These are phyloP conservation scores for Alcedo atthis DNA, from an alignment of 2,797 vertebrate species.

Conservation along the genomic window DNA sequence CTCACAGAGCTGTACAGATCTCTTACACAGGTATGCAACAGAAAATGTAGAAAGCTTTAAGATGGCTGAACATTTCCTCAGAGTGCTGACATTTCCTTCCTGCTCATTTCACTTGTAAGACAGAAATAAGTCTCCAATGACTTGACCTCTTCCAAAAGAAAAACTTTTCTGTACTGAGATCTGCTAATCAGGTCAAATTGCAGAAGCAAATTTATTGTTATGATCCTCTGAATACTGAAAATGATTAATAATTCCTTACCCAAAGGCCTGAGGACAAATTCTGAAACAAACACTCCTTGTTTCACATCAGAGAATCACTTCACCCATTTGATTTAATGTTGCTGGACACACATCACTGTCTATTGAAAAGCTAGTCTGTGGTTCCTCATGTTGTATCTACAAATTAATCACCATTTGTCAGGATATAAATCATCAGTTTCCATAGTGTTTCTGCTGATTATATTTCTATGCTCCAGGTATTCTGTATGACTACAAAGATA, in stretches of 20 bases:
- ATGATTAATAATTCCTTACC: neutral
- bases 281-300: neutral
- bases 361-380: neutral
- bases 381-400: neutral
- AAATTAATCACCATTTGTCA: neutral
- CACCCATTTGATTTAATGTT: neutral
- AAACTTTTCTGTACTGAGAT: neutral
- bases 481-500: neutral
- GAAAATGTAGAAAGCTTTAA: constrained; percentile 13
- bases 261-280: neutral
- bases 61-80: neutral
- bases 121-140: neutral
- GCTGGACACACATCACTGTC: neutral
- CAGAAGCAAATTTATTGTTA: neutral
- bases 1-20: neutral
- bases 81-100: neutral
- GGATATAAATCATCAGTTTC: neutral
- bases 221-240: constrained; percentile 3
- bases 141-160: neutral
- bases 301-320: neutral
- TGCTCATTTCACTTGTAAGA: neutral
- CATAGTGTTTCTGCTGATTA: neutral
- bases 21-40: neutral
- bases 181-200: neutral
- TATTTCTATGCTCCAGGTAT: neutral